Evolutionary conservation across 2,888 invertebrate genomes (phyloP), one percentile per base, ranked within the genome.

Genomic region (Acleris sparsana): DNA sequence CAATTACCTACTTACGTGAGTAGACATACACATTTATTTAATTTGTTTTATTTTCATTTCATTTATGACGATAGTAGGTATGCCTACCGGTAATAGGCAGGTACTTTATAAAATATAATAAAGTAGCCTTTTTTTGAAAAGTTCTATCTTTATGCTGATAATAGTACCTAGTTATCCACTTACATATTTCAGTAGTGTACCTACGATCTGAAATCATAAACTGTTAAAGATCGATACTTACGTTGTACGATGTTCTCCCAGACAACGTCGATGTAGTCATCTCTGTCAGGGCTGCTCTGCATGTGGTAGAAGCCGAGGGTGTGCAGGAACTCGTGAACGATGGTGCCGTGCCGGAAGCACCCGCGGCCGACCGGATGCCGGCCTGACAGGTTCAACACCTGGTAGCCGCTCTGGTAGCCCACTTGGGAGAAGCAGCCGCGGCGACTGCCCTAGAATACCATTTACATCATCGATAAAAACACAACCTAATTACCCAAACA

Each of bases 221-320:
- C 39, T 13, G 13, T 48, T n/a, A 51, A 25, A 62, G 9, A 52
- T 18, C 9, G 17, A 22, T 53, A 76, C 88, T 83, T 78, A 95
- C 95, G 94, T 78, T 90, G 82, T 62, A 93, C 79, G 58, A 96
- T 96, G 76, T 97, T 97, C 44, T 95, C 94, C 94, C 95, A 96
- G 58, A 94, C 82, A 57, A 97, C 95, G 69, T 94, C 93, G 7
- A 97, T 95, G 79, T 94, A 96, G 48, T 95, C 94, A 77, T 97
- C 97, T 71, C 97, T 93, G 82, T 97, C 95, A 0, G 94, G 94
- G 59, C 97, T 94, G 76, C 95, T 96, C 82, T 97, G 97, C 87
- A 97, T 97, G 80, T 97, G 97, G 84, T 95, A 96, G 84, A 97
- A 97, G 2, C 97, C 97, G 0, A 96, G 88, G 0, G 96, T 94